Conservation (phyloP, 2,888 invertebrate species). For the Andrena hattorfiana region DNA sequence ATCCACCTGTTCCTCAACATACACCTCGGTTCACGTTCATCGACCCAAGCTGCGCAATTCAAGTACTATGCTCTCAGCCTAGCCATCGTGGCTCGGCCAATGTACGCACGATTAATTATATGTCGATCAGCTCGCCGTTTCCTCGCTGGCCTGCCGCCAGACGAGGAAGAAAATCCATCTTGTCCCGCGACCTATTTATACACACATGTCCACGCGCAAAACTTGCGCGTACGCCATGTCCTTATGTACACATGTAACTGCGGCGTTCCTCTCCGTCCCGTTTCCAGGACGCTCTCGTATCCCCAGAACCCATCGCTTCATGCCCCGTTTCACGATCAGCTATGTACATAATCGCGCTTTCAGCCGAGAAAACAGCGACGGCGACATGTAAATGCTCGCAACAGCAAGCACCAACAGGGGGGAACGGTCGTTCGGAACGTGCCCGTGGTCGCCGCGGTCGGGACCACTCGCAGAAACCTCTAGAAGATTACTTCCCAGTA, state of each 20-base stretch:
- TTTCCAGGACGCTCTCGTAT: slow-evolving; percentile 18
- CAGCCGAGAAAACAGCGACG: slow-evolving; percentile 8
- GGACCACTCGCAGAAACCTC: neutral
- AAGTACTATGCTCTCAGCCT: slow-evolving; percentile 57
- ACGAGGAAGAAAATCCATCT: slow-evolving; percentile 60
- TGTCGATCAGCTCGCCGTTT: slow-evolving; percentile 31
- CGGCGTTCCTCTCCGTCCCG: neutral
- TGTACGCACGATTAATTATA: slow-evolving; percentile 40
- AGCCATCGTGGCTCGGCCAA: slow-evolving; percentile 38
- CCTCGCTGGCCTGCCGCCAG: slow-evolving; percentile 23
- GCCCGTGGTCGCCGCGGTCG: slow-evolving; percentile 12
- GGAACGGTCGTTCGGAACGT: slow-evolving; percentile 5
- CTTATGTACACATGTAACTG: slow-evolving; percentile 59
- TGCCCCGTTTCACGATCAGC: slow-evolving; percentile 1
- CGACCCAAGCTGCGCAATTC: slow-evolving; percentile 41
- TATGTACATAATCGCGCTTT: slow-evolving; percentile 34
- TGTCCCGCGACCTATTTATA: slow-evolving; percentile 57
- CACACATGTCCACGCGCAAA: slow-evolving; percentile 46
- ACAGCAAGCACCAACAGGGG: neutral
- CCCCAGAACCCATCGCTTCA: neutral
- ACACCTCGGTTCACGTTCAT: slow-evolving; percentile 2
- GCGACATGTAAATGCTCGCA: slow-evolving; percentile 19
- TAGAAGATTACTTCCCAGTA: slow-evolving; percentile 66
- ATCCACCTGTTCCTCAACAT: too few species aligned
- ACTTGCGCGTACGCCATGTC: slow-evolving; percentile 24